phyloP scores from a whole-genome alignment of 1,140 invertebrate species.

The Aethina tumida region DNA sequence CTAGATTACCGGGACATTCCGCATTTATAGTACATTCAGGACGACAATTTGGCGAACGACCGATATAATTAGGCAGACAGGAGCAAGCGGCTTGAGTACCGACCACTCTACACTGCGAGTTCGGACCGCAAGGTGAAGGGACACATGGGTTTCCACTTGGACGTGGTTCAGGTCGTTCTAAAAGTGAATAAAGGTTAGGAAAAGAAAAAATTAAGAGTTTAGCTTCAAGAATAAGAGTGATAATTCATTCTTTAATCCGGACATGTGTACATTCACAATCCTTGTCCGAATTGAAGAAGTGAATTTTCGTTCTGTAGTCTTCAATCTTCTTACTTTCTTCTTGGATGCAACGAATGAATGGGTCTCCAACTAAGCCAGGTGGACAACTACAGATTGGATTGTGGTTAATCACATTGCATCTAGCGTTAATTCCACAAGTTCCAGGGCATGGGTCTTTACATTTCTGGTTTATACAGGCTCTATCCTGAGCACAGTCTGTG shows the following conservation, averaged over 20 bases:
- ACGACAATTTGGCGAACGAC: conserved; percentile 63
- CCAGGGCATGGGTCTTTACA: conserved; percentile 67
- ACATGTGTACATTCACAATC: not conserved
- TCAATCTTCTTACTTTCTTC: conserved; percentile 42
- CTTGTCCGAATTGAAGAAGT: conserved; percentile 13
- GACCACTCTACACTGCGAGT: conserved; percentile 62
- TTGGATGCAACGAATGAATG: conserved; percentile 55
- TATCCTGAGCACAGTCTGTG: conserved; percentile 59
- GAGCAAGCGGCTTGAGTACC: conserved; percentile 62
- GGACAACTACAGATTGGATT: conserved; percentile 68
- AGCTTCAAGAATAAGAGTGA: conserved; percentile 5
- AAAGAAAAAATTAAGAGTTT: conserved; percentile 9
- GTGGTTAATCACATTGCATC: conserved; percentile 64
- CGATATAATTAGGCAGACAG: conserved; percentile 61
- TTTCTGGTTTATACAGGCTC: conserved; percentile 61
- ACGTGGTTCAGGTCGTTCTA: conserved; percentile 37
- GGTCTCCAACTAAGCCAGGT: conserved; percentile 57
- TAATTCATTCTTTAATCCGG: not conserved
- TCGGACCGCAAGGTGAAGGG: conserved; percentile 70
- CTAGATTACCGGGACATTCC: conserved; percentile 63
- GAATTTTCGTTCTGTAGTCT: conserved; percentile 10
- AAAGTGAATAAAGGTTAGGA: conserved; percentile 32
- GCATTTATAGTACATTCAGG: conserved; percentile 67
- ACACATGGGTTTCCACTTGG: conserved; percentile 51
- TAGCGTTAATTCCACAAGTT: conserved; percentile 62